Evolutionary conservation across 2,888 invertebrate genomes (phyloP).

Genomic region (Cotesia congregata): DNA sequence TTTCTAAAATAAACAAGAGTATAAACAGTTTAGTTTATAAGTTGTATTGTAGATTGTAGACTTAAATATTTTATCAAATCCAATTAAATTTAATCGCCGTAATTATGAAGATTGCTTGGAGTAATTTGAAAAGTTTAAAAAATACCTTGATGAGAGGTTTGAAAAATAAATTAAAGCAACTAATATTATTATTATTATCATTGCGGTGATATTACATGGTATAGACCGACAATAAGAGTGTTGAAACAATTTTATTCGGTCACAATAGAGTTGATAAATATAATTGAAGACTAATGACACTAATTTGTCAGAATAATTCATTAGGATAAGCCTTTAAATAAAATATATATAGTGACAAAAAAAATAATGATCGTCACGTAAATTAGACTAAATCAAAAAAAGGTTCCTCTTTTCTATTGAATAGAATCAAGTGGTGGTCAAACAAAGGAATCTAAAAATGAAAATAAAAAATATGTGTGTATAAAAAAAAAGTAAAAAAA

Average conservation of each 20-base stretch:
- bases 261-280: conserved; percentile 2
- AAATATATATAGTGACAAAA: conserved; percentile 3
- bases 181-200: not conserved
- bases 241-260: conserved; percentile 1
- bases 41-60: not conserved
- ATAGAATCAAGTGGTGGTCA: conserved; percentile 20
- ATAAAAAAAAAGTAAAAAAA: conserved; percentile 25
- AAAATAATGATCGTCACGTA: conserved; percentile 28
- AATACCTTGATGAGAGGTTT: not conserved
- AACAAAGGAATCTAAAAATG: conserved; percentile 18
- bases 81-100: not conserved
- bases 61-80: not conserved
- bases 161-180: not conserved
- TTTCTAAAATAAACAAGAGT: too few species aligned
- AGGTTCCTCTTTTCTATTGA: conserved; percentile 26
- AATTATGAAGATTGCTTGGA: not conserved
- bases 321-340: not conserved
- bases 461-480: not conserved
- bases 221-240: not conserved
- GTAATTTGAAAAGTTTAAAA: not conserved
- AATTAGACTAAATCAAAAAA: conserved; percentile 34
- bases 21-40: not conserved
- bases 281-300: conserved; percentile 1
- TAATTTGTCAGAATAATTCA: conserved; percentile 6
- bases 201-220: not conserved